Percentiles rank a stretch among this genome's conserved stretches.
Evolutionary conservation across 1,140 invertebrate species (phyloP).

Genomic region (Heliconius himera): DNA sequence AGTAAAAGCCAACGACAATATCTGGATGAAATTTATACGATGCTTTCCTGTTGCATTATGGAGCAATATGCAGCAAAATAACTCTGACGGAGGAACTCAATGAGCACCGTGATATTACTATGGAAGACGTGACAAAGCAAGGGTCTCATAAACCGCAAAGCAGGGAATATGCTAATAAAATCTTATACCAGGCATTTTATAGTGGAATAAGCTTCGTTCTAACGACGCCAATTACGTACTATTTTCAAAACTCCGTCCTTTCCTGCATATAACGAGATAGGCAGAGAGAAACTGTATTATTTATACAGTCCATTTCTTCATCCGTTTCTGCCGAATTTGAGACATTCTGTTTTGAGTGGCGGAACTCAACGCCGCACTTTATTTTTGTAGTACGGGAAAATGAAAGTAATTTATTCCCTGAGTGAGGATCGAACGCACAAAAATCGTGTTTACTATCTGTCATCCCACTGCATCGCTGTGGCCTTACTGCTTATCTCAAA

Average conservation of each 20-base stretch:
- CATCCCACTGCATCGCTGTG: too few relatives aligned
- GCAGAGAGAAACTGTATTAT: too few relatives aligned
- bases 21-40: neutral
- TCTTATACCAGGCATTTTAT: neutral
- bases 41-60: constrained; percentile 2
- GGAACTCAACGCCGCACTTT: too few relatives aligned
- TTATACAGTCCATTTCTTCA: too few relatives aligned
- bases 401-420: too few relatives aligned
- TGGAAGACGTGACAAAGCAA: constrained; percentile 5
- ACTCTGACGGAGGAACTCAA: neutral
- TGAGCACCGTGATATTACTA: constrained; percentile 12
- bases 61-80: constrained; percentile 5
- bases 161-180: constrained; percentile 5
- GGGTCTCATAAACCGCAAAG: neutral
- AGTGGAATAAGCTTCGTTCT: neutral
- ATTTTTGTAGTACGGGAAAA: too few relatives aligned
- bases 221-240: neutral
- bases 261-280: too few relatives aligned
- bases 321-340: too few relatives aligned
- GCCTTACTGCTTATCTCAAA: too few relatives aligned
- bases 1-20: neutral
- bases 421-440: too few relatives aligned
- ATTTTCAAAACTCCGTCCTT: neutral
- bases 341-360: too few relatives aligned
- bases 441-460: too few relatives aligned